Evolutionary conservation across 2,113 vertebrate species (phyloP), one percentile per base, ranked within the genome.

Genomic region (Ameiurus melas): DNA sequence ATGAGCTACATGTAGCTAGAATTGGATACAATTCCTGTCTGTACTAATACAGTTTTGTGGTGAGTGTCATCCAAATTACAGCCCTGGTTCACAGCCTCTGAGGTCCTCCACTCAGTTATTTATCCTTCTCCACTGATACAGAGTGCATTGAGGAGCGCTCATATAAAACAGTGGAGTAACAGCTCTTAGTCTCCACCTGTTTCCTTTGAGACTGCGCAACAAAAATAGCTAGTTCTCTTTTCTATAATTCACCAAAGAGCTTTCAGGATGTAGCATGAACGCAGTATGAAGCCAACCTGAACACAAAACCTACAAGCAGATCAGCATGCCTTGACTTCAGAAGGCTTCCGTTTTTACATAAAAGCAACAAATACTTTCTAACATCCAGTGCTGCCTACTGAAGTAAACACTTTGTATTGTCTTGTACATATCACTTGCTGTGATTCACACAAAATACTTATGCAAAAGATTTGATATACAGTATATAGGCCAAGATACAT

Each of bases 31-130:
- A 33, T 36, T 7, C 51, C 77, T 78, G 33, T 71, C 47, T 71
- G 71, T 83, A 20, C 19, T 80, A 10, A 68, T 68, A 51, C 14
- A 14, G 55, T 27, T 47, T 12, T 85, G 20, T 75, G 47, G 8
- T 79, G 57, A 30, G 71, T 86, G 73, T 77, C 53, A 16, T 86
- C 19, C 39, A 77, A 58, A 62, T 22, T 3, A 19, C 84, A 81
- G 55, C 5, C 77, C 33, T 79, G 84, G 64, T 64, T 62, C 66
- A 33, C 33, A 51, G 58, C 80, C 84, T 84, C 84, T 66, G 25
- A 66, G 16, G 66, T 75, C 71, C n/a, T 66, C 27, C 39, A 33
- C 66, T 53, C 47, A 62, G 75, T 85, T 87, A 85, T 90, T 90
- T 43, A 82, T 85, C 68, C 66, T 20, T 82, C 62, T 66, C 68